Evolutionary conservation across 2,113 vertebrate genomes (phyloP).

Genomic region (Chaetodon trifascialis): DNA sequence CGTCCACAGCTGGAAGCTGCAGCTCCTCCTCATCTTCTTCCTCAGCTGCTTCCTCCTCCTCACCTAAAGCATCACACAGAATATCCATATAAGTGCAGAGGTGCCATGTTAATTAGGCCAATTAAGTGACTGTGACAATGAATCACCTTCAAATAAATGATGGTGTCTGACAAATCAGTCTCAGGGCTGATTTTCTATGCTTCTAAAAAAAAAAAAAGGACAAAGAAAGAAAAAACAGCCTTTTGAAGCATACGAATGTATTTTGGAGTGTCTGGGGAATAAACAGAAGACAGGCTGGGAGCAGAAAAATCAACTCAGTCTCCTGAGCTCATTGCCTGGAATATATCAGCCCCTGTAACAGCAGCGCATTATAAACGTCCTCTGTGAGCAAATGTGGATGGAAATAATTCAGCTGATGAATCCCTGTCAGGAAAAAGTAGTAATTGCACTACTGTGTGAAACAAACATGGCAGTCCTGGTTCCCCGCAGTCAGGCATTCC

Average conservation of each 20-base stretch:
- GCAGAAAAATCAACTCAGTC: slow-evolving; percentile 12
- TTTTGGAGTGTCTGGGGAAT: background rate
- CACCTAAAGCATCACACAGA: slow-evolving; percentile 55
- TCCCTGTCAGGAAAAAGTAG: slow-evolving; percentile 24
- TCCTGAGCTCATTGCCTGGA: slow-evolving; percentile 31
- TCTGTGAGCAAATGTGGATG: slow-evolving; percentile 4
- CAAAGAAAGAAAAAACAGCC: background rate
- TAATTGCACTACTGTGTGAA: slow-evolving; percentile 35
- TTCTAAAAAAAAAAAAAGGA: background rate
- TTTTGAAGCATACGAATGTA: slow-evolving; percentile 1
- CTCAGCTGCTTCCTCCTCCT: slow-evolving; percentile 72
- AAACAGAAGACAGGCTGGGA: slow-evolving; percentile 9
- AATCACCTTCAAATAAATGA: background rate
- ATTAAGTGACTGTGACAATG: background rate
- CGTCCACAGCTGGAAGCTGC: slow-evolving; percentile 82
- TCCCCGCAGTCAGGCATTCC: slow-evolving; percentile 67
- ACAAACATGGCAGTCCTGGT: slow-evolving; percentile 60
- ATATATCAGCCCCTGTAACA: slow-evolving; percentile 21
- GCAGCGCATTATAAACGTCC: slow-evolving; percentile 5
- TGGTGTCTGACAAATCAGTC: background rate
- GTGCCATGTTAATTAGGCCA: slow-evolving; percentile 19
- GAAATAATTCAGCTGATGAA: slow-evolving; percentile 37
- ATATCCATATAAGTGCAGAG: background rate
- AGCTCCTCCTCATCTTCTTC: slow-evolving; percentile 66
- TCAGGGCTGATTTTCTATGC: background rate